Evolutionary conservation across 1,140 invertebrate genomes (phyloP), one percentile per base, ranked within the genome.

Genomic region (Caenorhabditis latens): DNA sequence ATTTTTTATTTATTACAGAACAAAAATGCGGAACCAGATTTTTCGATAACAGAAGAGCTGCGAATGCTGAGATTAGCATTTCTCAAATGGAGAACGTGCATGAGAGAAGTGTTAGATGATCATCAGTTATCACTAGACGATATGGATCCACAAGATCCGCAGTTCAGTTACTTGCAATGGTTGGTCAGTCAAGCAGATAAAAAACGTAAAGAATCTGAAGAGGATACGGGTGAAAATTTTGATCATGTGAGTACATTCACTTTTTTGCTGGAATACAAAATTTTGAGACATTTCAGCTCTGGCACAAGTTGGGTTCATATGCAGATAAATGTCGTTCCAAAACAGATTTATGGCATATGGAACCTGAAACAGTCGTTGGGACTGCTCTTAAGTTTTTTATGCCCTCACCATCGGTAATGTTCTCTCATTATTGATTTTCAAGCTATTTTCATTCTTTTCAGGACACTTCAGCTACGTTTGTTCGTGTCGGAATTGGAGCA

Each of bases 271-370:
- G 57, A 21, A 8, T 21, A 8, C 21, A 5, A 9, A 0, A 4
- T 14, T n/a, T 11, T 8, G 6, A 9, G 24, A 16, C 32, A 32
- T 50, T 79, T 4, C n/a, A 79, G 71, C n/a, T 79, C 9, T 79
- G 71, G 71, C 43, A 79, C 21, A 48, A 79, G 24, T 19, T 79
- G 8, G 71, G 43, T 11, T 79, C 71, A 7, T 50, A 79, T n/a
- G 40, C 71, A 24, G 71, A 79, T 11, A 48, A 50, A 79, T 79
- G 71, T 24, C 71, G 71, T 3, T 79, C 71, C 9, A 50, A 24
- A 50, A 79, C 71, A 9, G 71, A 79, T 79, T 19, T 79, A 13
- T 79, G 71, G 71, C 71, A 79, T 50, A 79, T 79, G 71, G 71
- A 79, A 79, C 71, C 71, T 46, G 71, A 79, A 79, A 79, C 46